Conservation (phyloP, 2,113 vertebrate genomes). For the Cephalophus harveyi region DNA sequence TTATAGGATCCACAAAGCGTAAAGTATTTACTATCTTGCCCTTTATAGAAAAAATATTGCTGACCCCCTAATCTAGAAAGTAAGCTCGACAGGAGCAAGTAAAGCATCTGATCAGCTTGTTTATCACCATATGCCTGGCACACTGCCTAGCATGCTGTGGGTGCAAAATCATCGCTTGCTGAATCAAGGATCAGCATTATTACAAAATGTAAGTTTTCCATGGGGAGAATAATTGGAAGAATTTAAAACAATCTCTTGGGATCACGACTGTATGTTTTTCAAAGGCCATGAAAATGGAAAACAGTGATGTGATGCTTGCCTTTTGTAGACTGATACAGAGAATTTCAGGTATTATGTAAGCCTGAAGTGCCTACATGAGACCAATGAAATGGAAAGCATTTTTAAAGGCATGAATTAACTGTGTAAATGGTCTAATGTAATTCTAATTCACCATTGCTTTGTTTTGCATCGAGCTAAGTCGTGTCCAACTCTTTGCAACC, state of each 20-base stretch:
- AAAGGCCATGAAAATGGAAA: background rate
- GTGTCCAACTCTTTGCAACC: background rate
- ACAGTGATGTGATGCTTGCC: background rate
- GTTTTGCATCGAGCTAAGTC: background rate
- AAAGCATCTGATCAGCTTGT: background rate
- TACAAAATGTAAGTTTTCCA: background rate
- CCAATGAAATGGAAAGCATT: background rate
- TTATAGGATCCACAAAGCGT: background rate
- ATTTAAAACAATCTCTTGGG: background rate
- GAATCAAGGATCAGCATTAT: background rate
- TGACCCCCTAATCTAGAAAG: background rate
- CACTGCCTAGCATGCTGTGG: background rate
- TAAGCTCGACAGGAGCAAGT: background rate
- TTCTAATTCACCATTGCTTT: background rate
- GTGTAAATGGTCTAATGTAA: background rate
- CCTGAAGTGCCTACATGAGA: background rate
- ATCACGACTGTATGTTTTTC: background rate
- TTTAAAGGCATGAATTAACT: background rate
- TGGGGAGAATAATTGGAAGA: background rate
- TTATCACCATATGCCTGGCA: background rate
- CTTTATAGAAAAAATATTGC: background rate
- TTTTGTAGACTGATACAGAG: background rate
- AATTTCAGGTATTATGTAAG: background rate
- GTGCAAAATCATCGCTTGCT: background rate
- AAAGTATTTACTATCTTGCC: background rate